Base-by-base conservation (phyloP, 1,140 invertebrate species). In the Drosophila seguyi region DNA sequence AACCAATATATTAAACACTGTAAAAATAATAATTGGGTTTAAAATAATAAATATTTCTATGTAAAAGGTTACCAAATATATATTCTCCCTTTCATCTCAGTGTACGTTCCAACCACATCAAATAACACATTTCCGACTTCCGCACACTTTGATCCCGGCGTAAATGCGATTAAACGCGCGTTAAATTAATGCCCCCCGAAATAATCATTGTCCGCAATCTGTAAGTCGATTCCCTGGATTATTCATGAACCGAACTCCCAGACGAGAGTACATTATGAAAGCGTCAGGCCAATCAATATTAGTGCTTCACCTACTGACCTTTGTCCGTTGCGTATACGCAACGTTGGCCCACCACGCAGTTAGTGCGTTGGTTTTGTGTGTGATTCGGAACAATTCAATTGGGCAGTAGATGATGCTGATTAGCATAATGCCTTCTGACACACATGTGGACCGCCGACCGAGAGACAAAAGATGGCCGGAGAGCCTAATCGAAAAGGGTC, bases 401-500 rank as follows among this genome's bases (percentile, higher is more conserved):
- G 84, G 60, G 56, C 47, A 50, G 75, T 45, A 39, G 68, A 39
- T 59, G 53, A 75, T 53, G 39, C 80, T 87, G 84, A 87, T 87
- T 87, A 88, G 77, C 84, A 87, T 87, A 87, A 87, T 78, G 59
- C 36, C 41, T 22, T 29, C 41, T 41, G 53, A 61, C 52, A 63
- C 48, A 50, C 78, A 79, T 65, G 77, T 69, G 62, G 55, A 71
- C 65, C 61, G 25, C 77, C 59, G 16, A 55, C 53, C 31, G 69
- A 36, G 44, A 52, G 38, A 34, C 55, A 36, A 52, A 25, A 45
- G 48, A 50, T 61, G 44, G n/a, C 45, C 20, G 38, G 45, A 25
- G 55, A 44, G 29, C 55, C 72, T 74, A 86, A 86, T 86, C 79
- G 75, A 90, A 88, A 88, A 84, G 67, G 84, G 84, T 84, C 84